Base-by-base conservation (phyloP, 2,888 invertebrate genomes). In the Chrysolina haemoptera region DNA sequence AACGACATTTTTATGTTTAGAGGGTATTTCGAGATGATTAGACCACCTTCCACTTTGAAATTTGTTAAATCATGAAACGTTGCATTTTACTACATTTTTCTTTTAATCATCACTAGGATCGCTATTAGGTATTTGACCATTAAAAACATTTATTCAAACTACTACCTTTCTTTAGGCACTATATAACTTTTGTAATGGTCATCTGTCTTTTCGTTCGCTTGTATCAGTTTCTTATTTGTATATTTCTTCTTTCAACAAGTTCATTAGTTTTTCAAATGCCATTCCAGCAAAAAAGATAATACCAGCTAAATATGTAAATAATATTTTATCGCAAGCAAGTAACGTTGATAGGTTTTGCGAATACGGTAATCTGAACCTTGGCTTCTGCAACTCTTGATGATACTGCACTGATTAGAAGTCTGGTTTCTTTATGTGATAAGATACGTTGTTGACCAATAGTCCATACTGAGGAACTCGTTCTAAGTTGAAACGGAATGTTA, bases 381-480 rank as follows among this genome's bases (percentile, higher is more conserved):
- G 27, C 27, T 27, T 59, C 27, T 65, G 70, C 55, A 70, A 55
- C 20, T 70, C 43, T 55, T 50, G 70, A 70, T 65, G 41, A 64
- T 35, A 70, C 53, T n/a, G 12, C 18, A 41, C 50, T 65, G 65
- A 70, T 70, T 70, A 43, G 65, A 71, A 65, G 27, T 50, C 55
- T 46, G 67, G 62, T 67, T 67, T 63, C 20, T 71, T 62, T 63
- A 71, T 67, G 9, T 48, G 35, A 50, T 62, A 41, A 71, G 67
- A 68, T 71, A 71, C 11, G 40, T 48, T 41, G 62, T 62, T 20
- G 20, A 41, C 48, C 35, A 46, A 16, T 53, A 53, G 11, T 16
- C 53, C 9, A 20, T 53, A 11, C 9, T 12, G 11, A 27, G 22
- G 59, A 59, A 27, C 59, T 27, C 27, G 27, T 59, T 59, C n/a